Evolutionary conservation across 2,113 vertebrate species (phyloP), one percentile per base, ranked within the genome.

Genomic region (Mohoua ochrocephala): DNA sequence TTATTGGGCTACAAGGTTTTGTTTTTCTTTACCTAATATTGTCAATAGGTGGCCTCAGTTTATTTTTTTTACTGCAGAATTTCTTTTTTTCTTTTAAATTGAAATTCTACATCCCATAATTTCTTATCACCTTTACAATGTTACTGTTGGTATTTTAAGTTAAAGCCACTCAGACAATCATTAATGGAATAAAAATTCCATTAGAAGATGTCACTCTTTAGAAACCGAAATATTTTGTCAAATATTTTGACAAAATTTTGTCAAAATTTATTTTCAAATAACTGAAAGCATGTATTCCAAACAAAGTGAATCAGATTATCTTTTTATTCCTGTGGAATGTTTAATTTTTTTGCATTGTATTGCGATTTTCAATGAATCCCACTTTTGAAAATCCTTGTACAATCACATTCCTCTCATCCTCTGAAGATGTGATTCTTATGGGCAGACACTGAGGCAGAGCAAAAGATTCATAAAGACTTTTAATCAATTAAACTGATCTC

Each of bases 11-110:
- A 27, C 22, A 1, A 14, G 4, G 10, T 18, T 33, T 80, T 80
- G 15, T 18, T 92, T 73, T 89, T 57, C 37, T 85, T 82, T 76
- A 50, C 45, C 11, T 76, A n/a, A 18, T 71, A 47, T 42, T 95
- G 70, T 93, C 91, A 93, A 82, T 74, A 91, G 63, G 45, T 94
- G 59, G 81, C 79, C 94, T 83, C 89, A 68, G 73, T 52, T 92
- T 75, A 22, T 83, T 77, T 87, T 67, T 87, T 84, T 87, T 47
- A 63, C 16, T 65, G 49, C 31, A 59, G 33, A 59, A 63, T 47
- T 81, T 74, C 6, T 18, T 75, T 93, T 93, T 84, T 53, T 22
- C 22, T 86, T 88, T 74, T 30, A 80, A 70, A 67, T 61, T 49
- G 6, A 53, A 80, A 80, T 41, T 31, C 23, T 45, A 0, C 33